A percentile compares a stretch with the other conserved stretches of the same genome.
Conservation (phyloP, 2,113 vertebrate genomes). For the Xenopus borealis region DNA sequence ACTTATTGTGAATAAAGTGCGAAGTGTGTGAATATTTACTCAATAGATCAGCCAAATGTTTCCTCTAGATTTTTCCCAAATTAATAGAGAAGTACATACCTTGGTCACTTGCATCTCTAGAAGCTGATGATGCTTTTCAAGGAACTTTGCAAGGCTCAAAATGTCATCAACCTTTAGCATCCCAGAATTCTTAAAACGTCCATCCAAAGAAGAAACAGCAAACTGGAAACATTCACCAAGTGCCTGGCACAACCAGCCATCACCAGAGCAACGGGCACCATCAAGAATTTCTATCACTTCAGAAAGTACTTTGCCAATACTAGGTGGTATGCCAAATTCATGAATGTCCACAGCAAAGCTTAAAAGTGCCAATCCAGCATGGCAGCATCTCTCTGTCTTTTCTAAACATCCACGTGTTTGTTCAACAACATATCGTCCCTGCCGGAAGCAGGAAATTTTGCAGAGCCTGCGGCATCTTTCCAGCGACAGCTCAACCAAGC, state of each 20-base stretch:
- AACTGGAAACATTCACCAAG: constrained; percentile 72
- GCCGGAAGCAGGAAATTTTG: constrained; percentile 52
- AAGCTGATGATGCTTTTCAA: constrained; percentile 62
- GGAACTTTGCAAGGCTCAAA: constrained; percentile 68
- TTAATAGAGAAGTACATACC: constrained; percentile 3
- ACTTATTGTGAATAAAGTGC: too few species aligned
- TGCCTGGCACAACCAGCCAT: constrained; percentile 52
- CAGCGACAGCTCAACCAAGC: constrained; percentile 69
- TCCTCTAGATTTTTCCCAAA: too few species aligned
- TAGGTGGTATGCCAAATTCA: neutral
- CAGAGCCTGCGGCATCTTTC: constrained; percentile 68
- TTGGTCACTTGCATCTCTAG: constrained; percentile 49
- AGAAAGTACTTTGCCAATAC: neutral
- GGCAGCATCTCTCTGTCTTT: neutral
- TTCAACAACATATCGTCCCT: constrained; percentile 52
- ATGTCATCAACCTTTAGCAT: constrained; percentile 45
- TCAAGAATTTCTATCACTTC: constrained; percentile 3
- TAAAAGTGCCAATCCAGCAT: constrained; percentile 2
- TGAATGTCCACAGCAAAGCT: neutral
- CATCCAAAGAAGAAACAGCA: constrained; percentile 60
- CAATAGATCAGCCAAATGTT: too few species aligned
- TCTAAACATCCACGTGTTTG: constrained; percentile 44
- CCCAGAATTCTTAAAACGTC: neutral
- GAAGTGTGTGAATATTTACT: too few species aligned
- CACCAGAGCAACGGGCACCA: neutral